Conservation (phyloP, 1,140 invertebrate genomes). For the Aphelinus atriplicis region DNA sequence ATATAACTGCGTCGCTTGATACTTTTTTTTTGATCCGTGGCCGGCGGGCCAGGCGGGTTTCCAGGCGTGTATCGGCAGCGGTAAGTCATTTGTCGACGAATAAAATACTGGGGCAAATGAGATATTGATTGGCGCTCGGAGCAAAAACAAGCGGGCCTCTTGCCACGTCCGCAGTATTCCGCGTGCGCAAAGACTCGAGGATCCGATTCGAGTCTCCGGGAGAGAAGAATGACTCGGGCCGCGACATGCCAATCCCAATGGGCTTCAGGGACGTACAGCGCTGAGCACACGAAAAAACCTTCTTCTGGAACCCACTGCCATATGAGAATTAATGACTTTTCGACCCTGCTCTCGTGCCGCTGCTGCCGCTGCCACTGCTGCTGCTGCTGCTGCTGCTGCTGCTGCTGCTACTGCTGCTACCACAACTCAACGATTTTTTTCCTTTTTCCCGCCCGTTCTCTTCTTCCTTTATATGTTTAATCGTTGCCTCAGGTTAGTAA, state of each 20-base stretch:
- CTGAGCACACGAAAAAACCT: constrained; percentile 14
- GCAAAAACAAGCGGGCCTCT: constrained; percentile 22
- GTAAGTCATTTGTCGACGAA: constrained; percentile 1
- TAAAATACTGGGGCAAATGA: not conserved
- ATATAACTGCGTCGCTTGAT: too few relatives aligned
- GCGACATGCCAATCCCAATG: too few relatives aligned
- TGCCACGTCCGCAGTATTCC: constrained; percentile 20
- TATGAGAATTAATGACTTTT: constrained; percentile 18
- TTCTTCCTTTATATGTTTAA: not conserved
- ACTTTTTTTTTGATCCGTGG: too few relatives aligned
- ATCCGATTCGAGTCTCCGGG: not conserved
- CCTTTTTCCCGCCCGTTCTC: not conserved
- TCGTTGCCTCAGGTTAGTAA: not conserved
- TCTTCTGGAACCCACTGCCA: not conserved
- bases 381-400: too few relatives aligned
- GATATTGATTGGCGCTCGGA: constrained; percentile 21
- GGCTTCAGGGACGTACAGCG: not conserved
- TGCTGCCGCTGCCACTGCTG: too few relatives aligned
- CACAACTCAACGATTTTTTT: not conserved
- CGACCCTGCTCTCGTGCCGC: not conserved
- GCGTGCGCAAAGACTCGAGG: not conserved
- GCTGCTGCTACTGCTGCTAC: not conserved
- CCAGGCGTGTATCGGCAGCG: not conserved
- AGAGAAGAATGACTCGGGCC: not conserved
- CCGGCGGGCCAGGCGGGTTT: not conserved